Percentiles rank a stretch among this genome's conserved stretches.
phyloP scores from a whole-genome alignment of 2,888 invertebrate genomes.

The Polylopha cassiicola region DNA sequence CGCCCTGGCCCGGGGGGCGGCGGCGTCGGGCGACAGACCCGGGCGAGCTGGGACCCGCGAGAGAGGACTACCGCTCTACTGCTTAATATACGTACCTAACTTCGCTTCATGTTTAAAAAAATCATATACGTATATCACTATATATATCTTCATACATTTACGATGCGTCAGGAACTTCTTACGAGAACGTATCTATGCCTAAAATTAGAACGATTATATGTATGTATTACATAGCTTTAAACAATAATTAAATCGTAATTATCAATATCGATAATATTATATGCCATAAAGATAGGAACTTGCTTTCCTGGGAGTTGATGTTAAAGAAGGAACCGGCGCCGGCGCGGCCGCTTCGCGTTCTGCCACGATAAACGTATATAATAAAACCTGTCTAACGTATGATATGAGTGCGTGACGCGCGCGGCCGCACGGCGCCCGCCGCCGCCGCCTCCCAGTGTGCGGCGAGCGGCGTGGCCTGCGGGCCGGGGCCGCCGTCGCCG shows the following conservation, averaged over 20 bases:
- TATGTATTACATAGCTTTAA: constrained; percentile 79
- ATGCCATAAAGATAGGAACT: constrained; percentile 80
- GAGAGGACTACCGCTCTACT: constrained; percentile 74
- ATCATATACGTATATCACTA: constrained; percentile 76
- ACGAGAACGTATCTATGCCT: constrained; percentile 78
- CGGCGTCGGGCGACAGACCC: constrained; percentile 4
- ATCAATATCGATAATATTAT: constrained; percentile 79
- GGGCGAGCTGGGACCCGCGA: constrained; percentile 45
- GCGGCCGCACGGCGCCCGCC: constrained; percentile 60
- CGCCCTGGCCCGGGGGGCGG: constrained; percentile 21
- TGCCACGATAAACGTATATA: constrained; percentile 73
- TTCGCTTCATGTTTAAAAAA: constrained; percentile 75
- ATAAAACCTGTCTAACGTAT: constrained; percentile 77
- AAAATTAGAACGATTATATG: constrained; percentile 79
- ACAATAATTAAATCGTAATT: constrained; percentile 79
- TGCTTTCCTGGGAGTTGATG: constrained; percentile 78
- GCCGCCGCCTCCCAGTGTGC: constrained; percentile 73
- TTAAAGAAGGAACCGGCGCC: constrained; percentile 59
- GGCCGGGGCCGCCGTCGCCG: constrained; percentile 28
- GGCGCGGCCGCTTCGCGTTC: constrained; percentile 63
- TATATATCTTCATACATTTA: constrained; percentile 78
- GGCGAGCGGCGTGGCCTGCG: constrained; percentile 61
- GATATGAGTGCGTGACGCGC: constrained; percentile 69
- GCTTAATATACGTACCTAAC: constrained; percentile 76
- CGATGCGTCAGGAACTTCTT: constrained; percentile 79